Percentiles rank a stretch among this genome's conserved stretches.
These are phyloP conservation scores for Equus quagga DNA, from an alignment of 2,113 vertebrate genomes.

Conservation along the genomic window DNA sequence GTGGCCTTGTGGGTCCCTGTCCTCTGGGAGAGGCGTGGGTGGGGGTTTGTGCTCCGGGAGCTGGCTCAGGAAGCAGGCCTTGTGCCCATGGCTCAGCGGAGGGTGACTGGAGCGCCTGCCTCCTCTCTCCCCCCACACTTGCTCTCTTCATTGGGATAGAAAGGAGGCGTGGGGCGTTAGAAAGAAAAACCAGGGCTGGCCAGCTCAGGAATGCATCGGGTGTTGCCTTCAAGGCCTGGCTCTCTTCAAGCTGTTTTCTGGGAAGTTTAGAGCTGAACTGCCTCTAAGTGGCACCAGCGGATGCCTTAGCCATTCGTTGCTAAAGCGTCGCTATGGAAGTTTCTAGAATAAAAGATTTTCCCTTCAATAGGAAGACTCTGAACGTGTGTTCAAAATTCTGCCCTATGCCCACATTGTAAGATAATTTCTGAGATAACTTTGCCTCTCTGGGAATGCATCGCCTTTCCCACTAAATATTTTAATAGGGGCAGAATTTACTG, in stretches of 20 bases:
- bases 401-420: background rate
- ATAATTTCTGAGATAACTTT: background rate
- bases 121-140: background rate
- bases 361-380: background rate
- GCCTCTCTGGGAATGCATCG: background rate
- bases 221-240: background rate
- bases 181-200: background rate
- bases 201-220: background rate
- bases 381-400: background rate
- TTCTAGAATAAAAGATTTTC: background rate
- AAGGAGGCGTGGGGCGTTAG: background rate
- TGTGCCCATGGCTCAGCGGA: background rate
- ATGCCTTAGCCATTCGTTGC: background rate
- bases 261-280: background rate
- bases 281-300: background rate
- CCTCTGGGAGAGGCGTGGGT: background rate
- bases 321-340: background rate
- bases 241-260: background rate
- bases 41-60: too few relatives aligned
- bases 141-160: background rate
- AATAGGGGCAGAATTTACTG: background rate
- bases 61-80: background rate
- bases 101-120: background rate
- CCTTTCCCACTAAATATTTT: background rate
- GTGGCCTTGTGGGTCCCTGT: background rate